Evolutionary conservation across 1,140 invertebrate genomes (phyloP), one percentile per base, ranked within the genome.

Genomic region (Drosophila equinoxialis): DNA sequence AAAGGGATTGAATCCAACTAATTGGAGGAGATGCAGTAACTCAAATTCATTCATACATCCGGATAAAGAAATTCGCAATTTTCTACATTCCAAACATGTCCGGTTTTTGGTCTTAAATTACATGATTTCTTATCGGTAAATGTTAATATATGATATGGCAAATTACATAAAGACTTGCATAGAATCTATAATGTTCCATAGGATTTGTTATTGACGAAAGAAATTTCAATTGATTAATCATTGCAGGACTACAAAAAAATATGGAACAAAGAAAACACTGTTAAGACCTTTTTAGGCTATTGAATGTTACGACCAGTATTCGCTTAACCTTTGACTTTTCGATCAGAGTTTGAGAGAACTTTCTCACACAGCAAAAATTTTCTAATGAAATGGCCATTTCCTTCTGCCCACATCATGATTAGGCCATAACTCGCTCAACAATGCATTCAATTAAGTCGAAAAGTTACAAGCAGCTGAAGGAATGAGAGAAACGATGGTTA

Each of bases 401-500:
- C 45, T 10, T 23, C 17, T 23, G 11, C 57, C 57, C 57, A 59
- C 57, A 59, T 59, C 33, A 39, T 59, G 26, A 59, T 59, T 59
- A 20, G 14, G 13, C 57, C 57, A 59, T 59, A 59, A 59, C 57
- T 59, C 57, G 57, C 33, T 39, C 57, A 59, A 59, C 57, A 59
- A 59, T 59, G 57, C 35, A 59, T 59, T 59, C 57, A 59, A 59
- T 59, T 59, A 59, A 59, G 57, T 17, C 57, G 20, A 39, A 59
- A 59, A 39, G 7, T 20, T 20, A 59, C 14, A 39, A 35, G 30
- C 14, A 39, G 8, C n/a, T 5, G 33, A 17, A 35, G 14, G 30
- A 4, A 35, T n/a, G 14, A 17, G 14, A 5, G 14, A 17, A 2
- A 17, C 8, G 14, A 59, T 26, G 57, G 30, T 39, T 35, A 17